These are phyloP conservation scores for Urosaurus nigricauda DNA, from an alignment of 2,797 vertebrate species.

Conservation along the genomic window DNA sequence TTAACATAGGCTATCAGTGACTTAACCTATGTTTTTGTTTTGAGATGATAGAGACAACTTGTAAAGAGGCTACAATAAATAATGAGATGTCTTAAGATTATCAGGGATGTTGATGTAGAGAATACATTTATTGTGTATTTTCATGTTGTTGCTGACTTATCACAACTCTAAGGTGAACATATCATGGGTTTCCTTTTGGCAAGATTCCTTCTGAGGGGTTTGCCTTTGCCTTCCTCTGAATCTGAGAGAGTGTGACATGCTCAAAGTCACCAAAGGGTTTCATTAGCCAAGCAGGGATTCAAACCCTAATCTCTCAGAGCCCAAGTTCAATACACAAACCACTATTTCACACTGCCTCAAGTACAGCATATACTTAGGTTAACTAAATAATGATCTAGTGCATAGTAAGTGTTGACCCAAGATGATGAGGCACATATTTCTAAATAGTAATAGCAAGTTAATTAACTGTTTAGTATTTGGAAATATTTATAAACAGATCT, in stretches of 20 bases:
- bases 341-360: no score
- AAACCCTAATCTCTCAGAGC: no score
- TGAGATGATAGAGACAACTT: slow-evolving; percentile 14
- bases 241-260: no score
- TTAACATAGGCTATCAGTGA: slow-evolving; percentile 3
- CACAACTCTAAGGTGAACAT: no score
- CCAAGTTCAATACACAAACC: no score
- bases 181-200: no score
- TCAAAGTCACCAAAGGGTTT: no score
- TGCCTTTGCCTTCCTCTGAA: no score
- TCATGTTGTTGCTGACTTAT: no score
- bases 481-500: slow-evolving; percentile 49
- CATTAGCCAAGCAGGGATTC: no score
- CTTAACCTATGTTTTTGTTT: slow-evolving; percentile 10
- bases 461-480: slow-evolving; percentile 60
- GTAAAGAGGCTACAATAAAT: slow-evolving; percentile 22
- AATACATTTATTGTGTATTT: no score
- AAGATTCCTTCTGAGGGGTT: no score
- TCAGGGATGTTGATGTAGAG: slow-evolving; percentile 42
- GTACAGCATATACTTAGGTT: slow-evolving; percentile 27
- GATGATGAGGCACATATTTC: slow-evolving; percentile 45
- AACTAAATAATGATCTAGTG: slow-evolving; percentile 49
- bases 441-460: slow-evolving; percentile 57
- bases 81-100: neutral
- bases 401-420: slow-evolving; percentile 35